A percentile compares a stretch with the other conserved stretches of the same genome.
phyloP scores from a whole-genome alignment of 2,113 vertebrate species.

The Syngnathus floridae region DNA sequence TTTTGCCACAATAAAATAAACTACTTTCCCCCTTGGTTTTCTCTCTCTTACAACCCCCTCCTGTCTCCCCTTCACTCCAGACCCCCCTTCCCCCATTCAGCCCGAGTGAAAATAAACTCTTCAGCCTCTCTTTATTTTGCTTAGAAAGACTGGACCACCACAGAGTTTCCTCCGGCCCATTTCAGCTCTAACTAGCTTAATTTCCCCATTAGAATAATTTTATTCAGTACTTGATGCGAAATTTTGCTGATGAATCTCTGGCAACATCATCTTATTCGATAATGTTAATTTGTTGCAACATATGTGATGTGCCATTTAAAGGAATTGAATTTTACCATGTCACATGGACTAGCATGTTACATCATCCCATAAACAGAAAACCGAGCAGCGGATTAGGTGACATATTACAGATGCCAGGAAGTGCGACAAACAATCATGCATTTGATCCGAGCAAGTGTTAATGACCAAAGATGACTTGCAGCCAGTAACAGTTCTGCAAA shows the following conservation, averaged over 20 bases:
- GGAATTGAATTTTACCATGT: neutral
- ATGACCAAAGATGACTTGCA: too few relatives aligned
- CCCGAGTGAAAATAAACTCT: slow-evolving; percentile 57
- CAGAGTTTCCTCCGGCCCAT: slow-evolving; percentile 51
- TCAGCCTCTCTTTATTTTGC: slow-evolving; percentile 63
- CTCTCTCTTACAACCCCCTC: slow-evolving; percentile 3
- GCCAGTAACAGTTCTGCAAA: too few relatives aligned
- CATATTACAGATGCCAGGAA: slow-evolving; percentile 40
- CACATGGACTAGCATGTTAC: slow-evolving; percentile 13
- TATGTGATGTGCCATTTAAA: neutral
- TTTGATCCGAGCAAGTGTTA: slow-evolving; percentile 34
- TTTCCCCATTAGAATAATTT: slow-evolving; percentile 32
- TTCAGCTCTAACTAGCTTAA: slow-evolving; percentile 50
- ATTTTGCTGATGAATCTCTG: slow-evolving; percentile 16
- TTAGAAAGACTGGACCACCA: slow-evolving; percentile 52
- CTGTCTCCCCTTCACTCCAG: slow-evolving; percentile 8
- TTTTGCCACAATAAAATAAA: slow-evolving; percentile 64
- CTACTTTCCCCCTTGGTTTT: slow-evolving; percentile 19
- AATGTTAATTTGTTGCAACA: slow-evolving; percentile 3
- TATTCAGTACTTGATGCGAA: slow-evolving; percentile 28
- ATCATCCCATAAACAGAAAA: slow-evolving; percentile 29
- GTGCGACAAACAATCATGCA: slow-evolving; percentile 33
- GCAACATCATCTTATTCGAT: neutral
- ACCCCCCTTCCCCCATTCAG: slow-evolving; percentile 35
- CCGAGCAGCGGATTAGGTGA: slow-evolving; percentile 27